Evolutionary conservation across 2,797 vertebrate species (phyloP).

Genomic region (Diplodus puntazzo): DNA sequence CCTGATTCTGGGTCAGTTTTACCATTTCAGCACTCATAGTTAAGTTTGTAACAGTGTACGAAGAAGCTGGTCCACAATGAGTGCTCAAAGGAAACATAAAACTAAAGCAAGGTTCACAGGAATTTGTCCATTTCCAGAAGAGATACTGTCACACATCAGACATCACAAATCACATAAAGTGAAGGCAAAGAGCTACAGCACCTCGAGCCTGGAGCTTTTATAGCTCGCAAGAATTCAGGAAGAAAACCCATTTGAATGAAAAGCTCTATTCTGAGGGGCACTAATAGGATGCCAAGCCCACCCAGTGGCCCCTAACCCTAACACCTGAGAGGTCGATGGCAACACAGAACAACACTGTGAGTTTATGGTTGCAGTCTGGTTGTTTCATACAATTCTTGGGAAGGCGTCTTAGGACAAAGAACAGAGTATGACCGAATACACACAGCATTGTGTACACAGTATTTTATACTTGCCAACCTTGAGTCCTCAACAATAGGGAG

Average conservation of each 20-base stretch:
- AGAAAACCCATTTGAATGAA: constrained; percentile 60
- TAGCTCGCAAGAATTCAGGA: constrained; percentile 13
- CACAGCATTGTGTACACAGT: not conserved
- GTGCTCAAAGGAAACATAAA: constrained; percentile 20
- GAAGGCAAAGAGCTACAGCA: constrained; percentile 20
- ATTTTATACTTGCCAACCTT: too few species aligned
- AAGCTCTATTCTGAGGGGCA: constrained; percentile 58
- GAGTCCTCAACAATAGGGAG: too few species aligned
- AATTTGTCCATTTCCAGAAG: constrained; percentile 28
- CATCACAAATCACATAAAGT: constrained; percentile 28
- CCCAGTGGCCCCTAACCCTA: constrained; percentile 67
- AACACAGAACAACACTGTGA: constrained; percentile 63
- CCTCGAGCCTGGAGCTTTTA: constrained; percentile 41
- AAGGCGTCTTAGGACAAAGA: constrained; percentile 71
- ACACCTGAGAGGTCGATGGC: constrained; percentile 74
- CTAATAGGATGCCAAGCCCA: constrained; percentile 57
- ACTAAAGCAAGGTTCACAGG: constrained; percentile 11
- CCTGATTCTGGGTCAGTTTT: constrained; percentile 16
- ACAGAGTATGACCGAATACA: constrained; percentile 48
- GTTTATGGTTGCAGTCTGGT: constrained; percentile 65
- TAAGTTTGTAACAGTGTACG: constrained; percentile 1
- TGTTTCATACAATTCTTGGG: constrained; percentile 47
- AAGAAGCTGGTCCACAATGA: constrained; percentile 12
- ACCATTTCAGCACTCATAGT: constrained; percentile 15
- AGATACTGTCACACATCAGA: constrained; percentile 33